These are phyloP conservation scores for Myotis davidii DNA, from an alignment of 2,113 vertebrate species.

Conservation along the genomic window DNA sequence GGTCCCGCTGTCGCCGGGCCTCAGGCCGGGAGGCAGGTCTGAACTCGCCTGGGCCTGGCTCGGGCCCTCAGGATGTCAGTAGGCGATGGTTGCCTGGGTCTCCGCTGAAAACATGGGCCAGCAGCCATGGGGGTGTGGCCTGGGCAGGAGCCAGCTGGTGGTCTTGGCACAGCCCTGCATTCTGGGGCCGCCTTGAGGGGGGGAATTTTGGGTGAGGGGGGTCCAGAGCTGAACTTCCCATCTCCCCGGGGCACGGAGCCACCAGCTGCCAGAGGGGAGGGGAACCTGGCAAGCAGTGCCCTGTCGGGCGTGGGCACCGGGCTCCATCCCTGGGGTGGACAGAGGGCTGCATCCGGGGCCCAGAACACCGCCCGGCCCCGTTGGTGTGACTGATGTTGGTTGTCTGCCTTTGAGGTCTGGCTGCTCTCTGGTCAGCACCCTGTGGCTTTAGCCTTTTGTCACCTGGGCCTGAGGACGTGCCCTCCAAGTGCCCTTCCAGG, in stretches of 20 bases:
- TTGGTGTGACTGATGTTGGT: too few relatives aligned
- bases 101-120: background rate
- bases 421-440: background rate
- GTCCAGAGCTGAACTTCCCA: background rate
- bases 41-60: background rate
- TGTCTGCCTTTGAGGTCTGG: too few relatives aligned
- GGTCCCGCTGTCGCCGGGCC: too few relatives aligned
- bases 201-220: background rate
- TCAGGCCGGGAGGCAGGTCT: background rate
- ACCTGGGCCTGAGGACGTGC: background rate
- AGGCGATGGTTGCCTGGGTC: background rate
- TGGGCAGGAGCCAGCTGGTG: background rate
- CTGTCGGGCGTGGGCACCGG: background rate
- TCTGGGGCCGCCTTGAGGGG: background rate
- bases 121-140: background rate
- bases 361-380: too few relatives aligned
- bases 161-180: too few relatives aligned
- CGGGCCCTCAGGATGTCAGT: background rate
- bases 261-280: background rate
- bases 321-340: background rate
- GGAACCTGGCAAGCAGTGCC: background rate
- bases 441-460: background rate
- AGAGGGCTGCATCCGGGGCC: too few relatives aligned
- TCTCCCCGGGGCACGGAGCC: background rate
- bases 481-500: background rate